Base-by-base conservation (phyloP, 2,888 invertebrate genomes). In the Beris morrisii region DNA sequence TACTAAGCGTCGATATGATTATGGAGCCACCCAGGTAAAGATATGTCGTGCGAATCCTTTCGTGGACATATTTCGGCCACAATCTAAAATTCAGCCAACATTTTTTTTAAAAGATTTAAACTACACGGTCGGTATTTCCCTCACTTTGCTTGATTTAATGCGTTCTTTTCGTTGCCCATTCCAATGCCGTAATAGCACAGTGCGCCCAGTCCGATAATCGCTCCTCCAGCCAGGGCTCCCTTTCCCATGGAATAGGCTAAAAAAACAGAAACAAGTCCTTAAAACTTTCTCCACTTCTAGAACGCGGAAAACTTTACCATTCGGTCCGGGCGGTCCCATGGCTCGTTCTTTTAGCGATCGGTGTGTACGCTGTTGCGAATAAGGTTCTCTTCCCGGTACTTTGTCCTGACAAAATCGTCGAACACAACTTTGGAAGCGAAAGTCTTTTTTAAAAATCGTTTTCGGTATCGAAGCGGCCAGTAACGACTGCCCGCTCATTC, bases 111-210 rank as follows among this genome's bases (percentile, higher is more conserved):
- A 45, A 7, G 5, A 11, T 12, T 65, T 52, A 65, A 66, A 52
- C 50, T 44, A 69, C 46, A 64, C 12, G 5, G 22, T n/a, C 6
- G 7, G 12, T 11, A 13, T 7, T 9, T 38, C 28, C 48, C 89
- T 86, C 85, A 97, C 96, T 89, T 86, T 68, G 94, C 86, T 76
- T 90, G 88, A 77, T 97, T 95, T 61, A 95, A 81, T 70, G 92
- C 90, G 66, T 93, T 95, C 57, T 89, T 84, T 74, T 90, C 86
- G 71, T 86, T 86, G 9, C 91, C 88, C 56, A 95, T 82, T 58
- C 97, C 95, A 50, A 96, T 82, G 32, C 98, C 98, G 83, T 99
- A 99, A 79, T 89, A 99, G 77, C 95, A 95, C 4, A 99, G 84
- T 12, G 95, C 92, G 67, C 92, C 97, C 59, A 99, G 75, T 44